Base-by-base conservation (phyloP, 1,140 invertebrate species). In the Brachionus rotundiformis region DNA sequence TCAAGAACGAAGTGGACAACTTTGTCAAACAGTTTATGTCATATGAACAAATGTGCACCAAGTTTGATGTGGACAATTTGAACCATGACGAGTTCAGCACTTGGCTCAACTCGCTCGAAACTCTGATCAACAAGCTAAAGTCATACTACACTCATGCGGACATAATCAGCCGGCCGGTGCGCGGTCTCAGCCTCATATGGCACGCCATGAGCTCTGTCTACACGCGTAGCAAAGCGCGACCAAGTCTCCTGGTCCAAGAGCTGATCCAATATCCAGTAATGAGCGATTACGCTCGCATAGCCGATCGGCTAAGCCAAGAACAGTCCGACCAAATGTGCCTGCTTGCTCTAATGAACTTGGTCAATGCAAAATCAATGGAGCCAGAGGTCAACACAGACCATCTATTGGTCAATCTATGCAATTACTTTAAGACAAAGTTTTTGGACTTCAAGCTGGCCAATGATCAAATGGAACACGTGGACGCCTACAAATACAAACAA, bases 401-500 rank as follows among this genome's bases (percentile, higher is more conserved):
- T n/a, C 19, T 39, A 25, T 7, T 59, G 19, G 23, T 79, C 25
- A 29, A 23, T 11, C n/a, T 54, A 54, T 54, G 47, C 47, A 10
- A 36, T n/a, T 59, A 59, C 29, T 79, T 79, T n/a, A 39, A 23
- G 8, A 19, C 0, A 19, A 16, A 49, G 5, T 79, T 36, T 19
- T 59, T 59, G 8, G 49, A 31, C 2, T 49, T 25, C 19, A 79
- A 54, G n/a, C 27, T 2, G 3, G 0, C 33, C 39, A 79, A 31
- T 8, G 59, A 77, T 1, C 10, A 63, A 59, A 19, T n/a, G 6
- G 29, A 79, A 5, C 76, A 79, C n/a, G 76, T 59, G n/a, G 47
- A 79, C 19, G 47, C 68, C 13, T 79, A 79, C 33, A 63, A 59
- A 36, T 79, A 79, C 13, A 79, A 79, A 33, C 31, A 36, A 13